Conservation (phyloP, 2,888 invertebrate genomes). For the Rhamphomyia laevipes region DNA sequence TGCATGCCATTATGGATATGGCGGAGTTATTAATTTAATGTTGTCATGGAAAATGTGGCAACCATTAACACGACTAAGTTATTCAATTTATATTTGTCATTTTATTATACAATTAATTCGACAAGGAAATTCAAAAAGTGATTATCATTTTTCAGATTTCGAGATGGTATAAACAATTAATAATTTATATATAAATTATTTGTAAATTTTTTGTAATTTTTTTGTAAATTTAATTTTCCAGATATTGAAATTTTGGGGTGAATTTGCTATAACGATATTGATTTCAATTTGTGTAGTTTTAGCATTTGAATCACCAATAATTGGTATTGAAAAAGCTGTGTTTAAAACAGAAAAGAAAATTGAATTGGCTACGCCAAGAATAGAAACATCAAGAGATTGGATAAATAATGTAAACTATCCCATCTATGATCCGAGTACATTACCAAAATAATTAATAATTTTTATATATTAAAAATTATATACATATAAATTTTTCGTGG, state of each 20-base stretch:
- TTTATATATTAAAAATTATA: background rate
- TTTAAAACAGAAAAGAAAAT: slow-evolving; percentile 16
- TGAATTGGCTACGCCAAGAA: no score
- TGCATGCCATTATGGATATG: slow-evolving; percentile 35
- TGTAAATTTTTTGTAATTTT: background rate
- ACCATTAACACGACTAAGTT: slow-evolving; percentile 30
- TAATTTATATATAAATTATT: background rate
- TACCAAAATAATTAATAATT: background rate
- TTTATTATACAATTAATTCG: slow-evolving; percentile 30
- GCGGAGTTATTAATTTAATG: slow-evolving; percentile 32
- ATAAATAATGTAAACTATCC: background rate
- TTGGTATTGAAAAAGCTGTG: slow-evolving; percentile 27
- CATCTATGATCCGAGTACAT: background rate
- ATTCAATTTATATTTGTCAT: slow-evolving; percentile 36
- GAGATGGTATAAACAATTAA: slow-evolving; percentile 25
- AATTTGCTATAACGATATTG: slow-evolving; percentile 11
- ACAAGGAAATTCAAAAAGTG: slow-evolving; percentile 26
- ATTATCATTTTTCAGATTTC: slow-evolving; percentile 30
- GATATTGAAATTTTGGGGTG: slow-evolving; percentile 14
- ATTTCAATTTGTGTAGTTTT: slow-evolving; percentile 26
- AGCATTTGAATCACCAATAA: slow-evolving; percentile 32
- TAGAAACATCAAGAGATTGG: background rate
- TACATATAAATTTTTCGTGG: no score
- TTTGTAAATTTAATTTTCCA: slow-evolving; percentile 1
- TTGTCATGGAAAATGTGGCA: slow-evolving; percentile 33